Evolutionary conservation across 2,797 vertebrate genomes (phyloP), one percentile per base, ranked within the genome.

Genomic region (Parotocinclus haroldoi): DNA sequence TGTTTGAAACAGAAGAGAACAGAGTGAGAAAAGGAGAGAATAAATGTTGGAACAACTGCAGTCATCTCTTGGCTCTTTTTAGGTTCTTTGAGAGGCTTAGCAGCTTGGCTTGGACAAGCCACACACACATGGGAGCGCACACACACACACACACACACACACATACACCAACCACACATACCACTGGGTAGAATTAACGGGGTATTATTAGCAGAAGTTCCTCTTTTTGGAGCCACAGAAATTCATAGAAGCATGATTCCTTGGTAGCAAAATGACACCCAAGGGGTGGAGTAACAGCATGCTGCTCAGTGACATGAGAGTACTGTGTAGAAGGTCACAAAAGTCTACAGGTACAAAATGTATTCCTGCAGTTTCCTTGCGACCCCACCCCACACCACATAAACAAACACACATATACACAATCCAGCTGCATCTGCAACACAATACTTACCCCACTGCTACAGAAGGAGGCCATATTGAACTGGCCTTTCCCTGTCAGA

Each of bases 161-260:
- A 27, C 27, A n/a, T n/a, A 27, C 27, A 27, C 27, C 64, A 12
- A 27, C 63, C 14, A 63, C 44, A 27, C 27, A 27, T 27, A 64
- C 50, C 51, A 51, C 14, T 55, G 67, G 38, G 38, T 38, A 58
- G 67, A 70, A 72, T 72, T 75, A 64, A 57, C 62, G 63, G 27
- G 73, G 51, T 78, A 78, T 78, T 71, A 78, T 73, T 75, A 69
- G 0, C 9, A 77, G 68, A 88, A 86, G 84, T 87, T 90, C 87
- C 85, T 79, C 82, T 88, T 89, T 86, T 66, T 76, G 63, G 71
- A 69, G 77, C 73, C 48, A 78, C 67, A 61, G 54, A 81, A 79
- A 86, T 89, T 89, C 84, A 87, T 87, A 86, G 86, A 89, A 89
- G 81, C 77, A 73, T 51, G 78, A 71, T 70, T 77, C 70, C 61